These are phyloP conservation scores for Mesorhabditis spiculigera DNA, from an alignment of 2,888 invertebrate species.

Conservation along the genomic window DNA sequence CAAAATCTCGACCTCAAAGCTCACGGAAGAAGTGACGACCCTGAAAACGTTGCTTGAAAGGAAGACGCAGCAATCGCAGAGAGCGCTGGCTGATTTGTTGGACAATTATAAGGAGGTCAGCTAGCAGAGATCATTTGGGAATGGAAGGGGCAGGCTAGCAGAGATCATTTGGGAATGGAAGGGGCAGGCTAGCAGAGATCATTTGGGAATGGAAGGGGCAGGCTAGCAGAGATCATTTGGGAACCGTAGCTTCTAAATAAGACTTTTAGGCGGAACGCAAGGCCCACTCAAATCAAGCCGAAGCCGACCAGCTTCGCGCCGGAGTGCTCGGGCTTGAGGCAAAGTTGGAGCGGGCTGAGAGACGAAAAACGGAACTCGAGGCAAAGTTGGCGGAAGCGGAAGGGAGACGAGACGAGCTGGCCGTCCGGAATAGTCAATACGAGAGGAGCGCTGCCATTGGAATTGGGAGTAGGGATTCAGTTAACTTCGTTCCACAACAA, in stretches of 20 bases:
- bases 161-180: no score
- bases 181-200: no score
- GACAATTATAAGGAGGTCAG: slow-evolving; percentile 15
- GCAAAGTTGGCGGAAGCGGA: slow-evolving; percentile 12
- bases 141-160: no score
- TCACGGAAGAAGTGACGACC: slow-evolving; percentile 15
- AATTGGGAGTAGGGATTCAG: not conserved
- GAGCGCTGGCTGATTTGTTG: slow-evolving; percentile 14
- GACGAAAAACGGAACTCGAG: slow-evolving; percentile 15
- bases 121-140: not conserved
- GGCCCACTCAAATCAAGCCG: slow-evolving; percentile 11
- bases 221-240: no score
- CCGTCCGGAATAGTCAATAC: slow-evolving; percentile 11
- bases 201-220: no score
- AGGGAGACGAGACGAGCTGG: slow-evolving; percentile 15
- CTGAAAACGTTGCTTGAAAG: slow-evolving; percentile 11
- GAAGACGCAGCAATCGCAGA: slow-evolving; percentile 10
- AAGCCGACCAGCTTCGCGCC: slow-evolving; percentile 16
- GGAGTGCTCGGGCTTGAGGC: slow-evolving; percentile 15
- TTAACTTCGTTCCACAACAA: slow-evolving; percentile 2
- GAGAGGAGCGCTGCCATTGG: not conserved
- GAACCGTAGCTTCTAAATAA: no score
- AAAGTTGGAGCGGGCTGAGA: slow-evolving; percentile 26
- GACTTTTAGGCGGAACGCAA: slow-evolving; percentile 6
- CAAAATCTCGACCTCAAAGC: slow-evolving; percentile 6